These are phyloP conservation scores for Corythornis madagascariensis DNA, from an alignment of 2,113 vertebrate species.

Conservation along the genomic window DNA sequence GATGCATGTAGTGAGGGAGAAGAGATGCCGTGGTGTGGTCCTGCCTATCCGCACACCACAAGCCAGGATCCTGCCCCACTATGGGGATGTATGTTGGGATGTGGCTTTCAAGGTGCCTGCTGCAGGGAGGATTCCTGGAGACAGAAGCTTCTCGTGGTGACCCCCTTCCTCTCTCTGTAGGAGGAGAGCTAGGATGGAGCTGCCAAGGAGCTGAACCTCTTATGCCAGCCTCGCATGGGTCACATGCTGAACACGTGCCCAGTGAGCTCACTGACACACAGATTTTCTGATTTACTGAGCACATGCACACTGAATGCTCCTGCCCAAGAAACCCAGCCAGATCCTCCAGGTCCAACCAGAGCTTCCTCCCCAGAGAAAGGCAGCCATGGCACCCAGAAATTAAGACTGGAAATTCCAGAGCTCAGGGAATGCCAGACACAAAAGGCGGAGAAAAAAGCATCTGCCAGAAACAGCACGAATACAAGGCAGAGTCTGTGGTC, in stretches of 20 bases:
- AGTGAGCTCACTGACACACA: not conserved
- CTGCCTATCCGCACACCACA: not conserved
- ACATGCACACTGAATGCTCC: accelerated
- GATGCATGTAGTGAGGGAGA: not conserved
- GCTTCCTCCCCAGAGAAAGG: not conserved
- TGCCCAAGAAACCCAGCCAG: not conserved
- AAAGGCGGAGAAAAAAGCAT: not conserved
- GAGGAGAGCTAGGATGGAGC: not conserved
- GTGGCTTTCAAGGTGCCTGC: not conserved
- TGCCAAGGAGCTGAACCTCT: not conserved
- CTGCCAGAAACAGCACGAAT: not conserved
- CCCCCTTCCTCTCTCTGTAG: not conserved
- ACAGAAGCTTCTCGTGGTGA: not conserved
- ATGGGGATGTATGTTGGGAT: not conserved
- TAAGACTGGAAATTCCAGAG: not conserved
- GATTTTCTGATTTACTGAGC: not conserved
- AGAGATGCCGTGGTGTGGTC: not conserved
- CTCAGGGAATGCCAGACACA: not conserved
- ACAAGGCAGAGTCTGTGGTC: not conserved
- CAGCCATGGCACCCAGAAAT: not conserved
- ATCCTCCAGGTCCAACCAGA: not conserved
- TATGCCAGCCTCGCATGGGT: accelerated
- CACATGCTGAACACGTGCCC: accelerated
- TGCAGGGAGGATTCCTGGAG: not conserved
- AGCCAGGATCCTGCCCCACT: accelerated